These are phyloP conservation scores for Dasysyrphus tricinctus DNA, from an alignment of 2,888 invertebrate species.

Conservation along the genomic window DNA sequence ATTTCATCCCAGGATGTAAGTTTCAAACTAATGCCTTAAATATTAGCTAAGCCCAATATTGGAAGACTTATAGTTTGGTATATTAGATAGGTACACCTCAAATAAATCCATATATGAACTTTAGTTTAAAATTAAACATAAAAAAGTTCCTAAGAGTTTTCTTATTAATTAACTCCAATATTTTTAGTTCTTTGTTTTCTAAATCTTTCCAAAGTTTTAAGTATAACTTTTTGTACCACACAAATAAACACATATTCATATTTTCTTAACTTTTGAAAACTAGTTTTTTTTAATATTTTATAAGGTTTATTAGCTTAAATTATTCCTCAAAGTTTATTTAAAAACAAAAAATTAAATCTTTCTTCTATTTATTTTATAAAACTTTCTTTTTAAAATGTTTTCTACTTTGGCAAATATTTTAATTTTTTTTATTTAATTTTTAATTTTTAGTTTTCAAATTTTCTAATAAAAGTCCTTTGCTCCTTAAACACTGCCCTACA, in stretches of 20 bases:
- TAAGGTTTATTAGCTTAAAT: not conserved
- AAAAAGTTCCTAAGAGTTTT: too few species aligned
- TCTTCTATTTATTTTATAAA: not conserved
- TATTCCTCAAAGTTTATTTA: not conserved
- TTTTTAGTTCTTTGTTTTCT: too few species aligned
- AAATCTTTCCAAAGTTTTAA: too few species aligned
- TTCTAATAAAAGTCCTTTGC: constrained; percentile 9
- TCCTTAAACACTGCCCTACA: not conserved
- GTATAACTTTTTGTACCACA: not conserved
- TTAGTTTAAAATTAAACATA: too few species aligned
- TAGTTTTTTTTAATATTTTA: not conserved
- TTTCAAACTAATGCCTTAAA: too few species aligned
- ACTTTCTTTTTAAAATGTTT: constrained; percentile 10
- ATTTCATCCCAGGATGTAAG: too few species aligned
- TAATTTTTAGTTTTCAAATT: constrained; percentile 1
- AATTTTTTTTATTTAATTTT: not conserved
- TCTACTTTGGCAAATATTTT: constrained; percentile 3
- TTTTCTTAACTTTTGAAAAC: not conserved
- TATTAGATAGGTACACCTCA: too few species aligned
- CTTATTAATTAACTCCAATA: too few species aligned
- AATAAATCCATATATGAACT: too few species aligned
- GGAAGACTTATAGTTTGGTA: too few species aligned
- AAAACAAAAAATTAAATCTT: not conserved
- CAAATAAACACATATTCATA: not conserved
- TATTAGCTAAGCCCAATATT: too few species aligned